phyloP scores from a whole-genome alignment of 2,888 invertebrate species.

The Tetanocera ferruginea region DNA sequence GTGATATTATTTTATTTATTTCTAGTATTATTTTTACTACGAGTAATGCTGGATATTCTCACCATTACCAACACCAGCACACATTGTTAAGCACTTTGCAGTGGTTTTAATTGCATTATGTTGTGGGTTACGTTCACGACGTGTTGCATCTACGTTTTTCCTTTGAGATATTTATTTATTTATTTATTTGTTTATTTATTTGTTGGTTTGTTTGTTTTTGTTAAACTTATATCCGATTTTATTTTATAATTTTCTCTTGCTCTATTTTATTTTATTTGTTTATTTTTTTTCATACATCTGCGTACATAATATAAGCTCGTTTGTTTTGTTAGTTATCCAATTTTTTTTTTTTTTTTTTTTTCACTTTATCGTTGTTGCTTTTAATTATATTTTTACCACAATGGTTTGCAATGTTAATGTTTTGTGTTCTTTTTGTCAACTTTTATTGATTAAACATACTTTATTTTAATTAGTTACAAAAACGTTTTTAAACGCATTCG shows the following conservation, averaged over 20 bases:
- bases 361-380: not conserved
- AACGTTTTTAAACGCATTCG: too few relatives aligned
- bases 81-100: not conserved
- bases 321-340: not conserved
- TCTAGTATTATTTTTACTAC: not conserved
- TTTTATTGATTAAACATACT: too few relatives aligned
- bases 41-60: not conserved
- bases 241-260: not conserved
- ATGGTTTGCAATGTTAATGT: not conserved
- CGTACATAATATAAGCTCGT: too few relatives aligned
- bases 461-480: too few relatives aligned
- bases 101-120: constrained; percentile 1
- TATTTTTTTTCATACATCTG: too few relatives aligned
- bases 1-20: not conserved
- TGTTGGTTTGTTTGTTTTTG: not conserved
- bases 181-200: too few relatives aligned
- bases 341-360: too few relatives aligned
- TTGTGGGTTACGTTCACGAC: not conserved
- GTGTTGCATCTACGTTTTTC: not conserved
- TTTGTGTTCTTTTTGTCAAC: not conserved
- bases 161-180: not conserved
- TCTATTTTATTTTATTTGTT: not conserved
- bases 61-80: not conserved
- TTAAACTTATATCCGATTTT: not conserved
- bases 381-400: not conserved